Conservation (phyloP, 2,113 vertebrate genomes). For the Amblyornis subalaris region DNA sequence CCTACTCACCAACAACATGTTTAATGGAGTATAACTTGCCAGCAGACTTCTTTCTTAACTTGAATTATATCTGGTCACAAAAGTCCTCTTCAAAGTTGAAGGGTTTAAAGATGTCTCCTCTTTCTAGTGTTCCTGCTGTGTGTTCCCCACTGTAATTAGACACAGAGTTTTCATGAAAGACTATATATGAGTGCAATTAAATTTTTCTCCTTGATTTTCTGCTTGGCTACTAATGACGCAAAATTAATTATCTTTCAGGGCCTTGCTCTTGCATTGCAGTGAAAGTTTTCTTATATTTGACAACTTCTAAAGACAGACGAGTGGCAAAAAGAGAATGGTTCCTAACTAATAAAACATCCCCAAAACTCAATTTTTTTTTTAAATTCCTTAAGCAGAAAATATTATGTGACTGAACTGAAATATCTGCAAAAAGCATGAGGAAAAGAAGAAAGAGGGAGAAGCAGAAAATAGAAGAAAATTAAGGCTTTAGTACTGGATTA, state of each 20-base stretch:
- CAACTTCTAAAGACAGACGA: background rate
- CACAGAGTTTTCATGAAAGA: slow-evolving; percentile 15
- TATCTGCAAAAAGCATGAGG: background rate
- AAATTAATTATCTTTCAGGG: slow-evolving; percentile 54
- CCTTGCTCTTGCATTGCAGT: background rate
- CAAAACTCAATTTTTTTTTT: background rate
- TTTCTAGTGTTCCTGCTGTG: slow-evolving; percentile 18
- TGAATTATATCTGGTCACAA: slow-evolving; percentile 21
- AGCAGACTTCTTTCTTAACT: background rate
- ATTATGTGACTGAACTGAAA: background rate
- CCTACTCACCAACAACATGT: background rate
- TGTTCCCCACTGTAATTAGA: slow-evolving; percentile 37
- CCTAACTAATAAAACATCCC: background rate
- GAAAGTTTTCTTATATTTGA: slow-evolving; percentile 25
- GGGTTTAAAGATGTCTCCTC: slow-evolving; percentile 35
- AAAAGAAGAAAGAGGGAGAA: background rate
- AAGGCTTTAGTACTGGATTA: background rate
- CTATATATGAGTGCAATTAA: slow-evolving; percentile 43
- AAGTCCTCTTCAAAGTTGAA: slow-evolving; percentile 40
- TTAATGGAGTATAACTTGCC: slow-evolving; percentile 6
- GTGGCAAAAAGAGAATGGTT: background rate
- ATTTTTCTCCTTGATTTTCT: slow-evolving; percentile 39
- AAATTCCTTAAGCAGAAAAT: background rate
- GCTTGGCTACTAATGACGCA: slow-evolving; percentile 49
- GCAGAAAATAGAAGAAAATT: background rate